Evolutionary conservation across 2,113 vertebrate genomes (phyloP).

Genomic region (Oreocharis arfaki): DNA sequence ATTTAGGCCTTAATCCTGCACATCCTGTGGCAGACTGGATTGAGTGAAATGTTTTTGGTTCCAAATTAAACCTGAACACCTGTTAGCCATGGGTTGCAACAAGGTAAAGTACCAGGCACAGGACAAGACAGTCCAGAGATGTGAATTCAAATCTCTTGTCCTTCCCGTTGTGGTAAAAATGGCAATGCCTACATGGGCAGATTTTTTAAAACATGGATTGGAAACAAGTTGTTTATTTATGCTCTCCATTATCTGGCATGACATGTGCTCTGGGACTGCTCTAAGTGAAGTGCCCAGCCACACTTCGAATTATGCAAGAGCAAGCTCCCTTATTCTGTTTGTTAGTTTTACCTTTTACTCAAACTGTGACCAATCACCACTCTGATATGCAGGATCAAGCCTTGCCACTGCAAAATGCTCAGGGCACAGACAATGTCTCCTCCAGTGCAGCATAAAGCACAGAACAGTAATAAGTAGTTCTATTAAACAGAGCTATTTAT

Average conservation of each 20-base stretch:
- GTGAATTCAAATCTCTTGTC: not conserved
- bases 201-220: not conserved
- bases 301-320: not conserved
- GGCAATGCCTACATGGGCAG: not conserved
- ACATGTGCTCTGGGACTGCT: not conserved
- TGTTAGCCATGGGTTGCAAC: not conserved
- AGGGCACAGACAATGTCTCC: not conserved
- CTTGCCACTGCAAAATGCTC: not conserved
- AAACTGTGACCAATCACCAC: not conserved
- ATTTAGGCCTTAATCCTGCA: conserved; percentile 39
- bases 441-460: not conserved
- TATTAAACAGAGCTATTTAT: not conserved
- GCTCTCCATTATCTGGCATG: not conserved
- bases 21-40: not conserved
- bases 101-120: not conserved
- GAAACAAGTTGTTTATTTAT: not conserved
- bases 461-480: not conserved
- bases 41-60: not conserved
- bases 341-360: not conserved
- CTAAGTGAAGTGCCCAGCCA: not conserved
- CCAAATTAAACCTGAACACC: not conserved
- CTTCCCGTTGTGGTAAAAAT: not conserved
- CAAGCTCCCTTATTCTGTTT: not conserved
- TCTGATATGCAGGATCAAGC: not conserved
- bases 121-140: not conserved